Base-by-base conservation (phyloP, 2,888 invertebrate species). In the Brachycybe producta region DNA sequence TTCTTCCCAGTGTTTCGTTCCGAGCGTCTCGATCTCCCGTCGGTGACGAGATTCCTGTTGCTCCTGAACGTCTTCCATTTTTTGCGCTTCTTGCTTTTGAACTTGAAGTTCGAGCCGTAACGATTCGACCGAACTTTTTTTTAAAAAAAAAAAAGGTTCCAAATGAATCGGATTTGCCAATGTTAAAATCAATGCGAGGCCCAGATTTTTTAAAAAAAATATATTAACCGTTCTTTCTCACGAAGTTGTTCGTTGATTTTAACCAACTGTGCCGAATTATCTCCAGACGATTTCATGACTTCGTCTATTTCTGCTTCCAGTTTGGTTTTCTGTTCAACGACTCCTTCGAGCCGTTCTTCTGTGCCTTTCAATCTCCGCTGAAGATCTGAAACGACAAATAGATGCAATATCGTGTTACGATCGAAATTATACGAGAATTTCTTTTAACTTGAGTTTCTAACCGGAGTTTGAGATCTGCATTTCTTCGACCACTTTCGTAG, bases 201-300 rank as follows among this genome's bases (percentile, higher is more conserved):
- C 24, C 3, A 4, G 17, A 30, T 17, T 13, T 28, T 30, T 44
- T 15, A 11, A 3, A 26, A 26, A 34, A 24, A 35, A 8, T 17
- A 52, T n/a, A n/a, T n/a, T n/a, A n/a, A n/a, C 52, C 27, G 45
- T 30, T 53, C 53, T 15, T 28, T 30, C 21, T 32, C 32, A 5
- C 53, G 30, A 11, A 53, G 35, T 39, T 53, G 32, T 7, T 50
- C 50, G 23, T 53, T 53, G 35, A 53, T 30, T 50, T 45, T 44
- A 40, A 36, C 45, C 34, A 53, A 24, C 26, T 53, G 53, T 17
- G 32, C 28, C 1, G 53, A 50, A 30, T 36, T 53, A 30, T 50
- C 46, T 5, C 53, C 53, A 15, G 51, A 52, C 21, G 39, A 39
- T 34, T 50, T 35, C 28, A 50, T 44, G 17, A 36, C 23, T 8